These are phyloP conservation scores for Acomys russatus DNA, from an alignment of 2,797 vertebrate genomes.

Conservation along the genomic window DNA sequence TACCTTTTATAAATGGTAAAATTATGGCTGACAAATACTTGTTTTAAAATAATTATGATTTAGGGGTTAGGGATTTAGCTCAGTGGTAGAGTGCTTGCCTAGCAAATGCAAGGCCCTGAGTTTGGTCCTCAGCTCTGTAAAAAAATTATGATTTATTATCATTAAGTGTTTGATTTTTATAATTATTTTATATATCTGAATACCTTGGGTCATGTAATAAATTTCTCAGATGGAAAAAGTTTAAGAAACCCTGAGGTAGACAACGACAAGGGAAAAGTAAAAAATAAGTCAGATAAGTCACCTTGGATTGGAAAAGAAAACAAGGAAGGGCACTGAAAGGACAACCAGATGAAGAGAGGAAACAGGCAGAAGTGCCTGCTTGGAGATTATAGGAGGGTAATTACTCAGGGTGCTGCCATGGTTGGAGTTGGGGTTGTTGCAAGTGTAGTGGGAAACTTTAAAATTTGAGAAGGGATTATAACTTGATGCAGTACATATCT, in stretches of 20 bases:
- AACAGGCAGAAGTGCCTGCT: constrained; percentile 19
- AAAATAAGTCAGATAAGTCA: background rate
- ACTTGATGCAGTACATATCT: constrained; percentile 54
- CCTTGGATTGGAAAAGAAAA: background rate
- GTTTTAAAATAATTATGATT: background rate
- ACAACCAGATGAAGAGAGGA: background rate
- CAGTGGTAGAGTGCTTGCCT: too few species aligned
- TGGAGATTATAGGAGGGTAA: background rate
- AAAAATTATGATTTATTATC: background rate
- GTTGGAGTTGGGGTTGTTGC: constrained; percentile 28
- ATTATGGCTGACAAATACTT: background rate
- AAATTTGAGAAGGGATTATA: constrained; percentile 45
- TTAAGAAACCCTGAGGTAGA: background rate
- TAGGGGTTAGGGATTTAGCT: too few species aligned
- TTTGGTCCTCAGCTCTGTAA: background rate
- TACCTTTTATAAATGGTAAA: background rate
- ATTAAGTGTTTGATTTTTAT: background rate
- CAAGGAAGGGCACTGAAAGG: background rate
- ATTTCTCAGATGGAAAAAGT: background rate
- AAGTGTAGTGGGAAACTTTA: constrained; percentile 16
- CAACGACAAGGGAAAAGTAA: constrained; percentile 21
- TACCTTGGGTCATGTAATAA: background rate
- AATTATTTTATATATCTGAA: background rate
- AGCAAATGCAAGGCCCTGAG: too few species aligned
- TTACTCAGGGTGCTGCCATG: background rate